Evolutionary conservation across 2,888 invertebrate genomes (phyloP), one percentile per base, ranked within the genome.

Genomic region (Lasioglossum pauxillum): DNA sequence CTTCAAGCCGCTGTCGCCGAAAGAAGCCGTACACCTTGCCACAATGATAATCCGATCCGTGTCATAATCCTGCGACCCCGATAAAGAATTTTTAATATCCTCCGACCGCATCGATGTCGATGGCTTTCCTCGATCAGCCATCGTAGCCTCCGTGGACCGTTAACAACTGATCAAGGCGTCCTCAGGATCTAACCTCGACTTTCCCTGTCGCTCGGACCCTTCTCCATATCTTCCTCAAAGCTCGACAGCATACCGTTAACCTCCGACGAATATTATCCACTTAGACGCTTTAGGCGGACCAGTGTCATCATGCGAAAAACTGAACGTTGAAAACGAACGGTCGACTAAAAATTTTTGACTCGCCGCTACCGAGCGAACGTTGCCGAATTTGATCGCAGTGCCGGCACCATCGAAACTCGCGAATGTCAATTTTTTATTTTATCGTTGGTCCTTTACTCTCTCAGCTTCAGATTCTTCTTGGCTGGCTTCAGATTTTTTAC

Each of bases 21-120:
- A 86, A 8, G 90, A 83, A n/a, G 93, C 90, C 5, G 92, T 89
- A 82, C 92, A 92, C 86, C 93, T 93, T n/a, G 92, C 92, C 57
- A 95, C 91, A 77, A 91, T 90, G 75, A 94, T 90, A 16, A 93
- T 14, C 78, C 91, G 92, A 1, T 89, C 84, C 79, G 73, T 78
- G 57, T 85, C 71, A 35, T 27, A 27, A 8, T 67, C 76, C 87
- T 87, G 71, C 5, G 35, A 60, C 0, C n/a, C 77, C 71, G 8
- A n/a, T 38, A 69, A 69, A 38, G 12, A 41, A 38, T n/a, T 12
- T 41, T 69, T 69, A 69, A 41, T 35, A n/a, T 41, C 35, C 12
- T 5, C 4, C 7, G 8, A 5, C 23, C 0, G 38, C 0, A 0
- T 23, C 23, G 64, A 31, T 5, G 23, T 12, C 38, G 23, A 38